phyloP scores from a whole-genome alignment of 2,888 invertebrate species.

The Pandemis cinnamomeana region DNA sequence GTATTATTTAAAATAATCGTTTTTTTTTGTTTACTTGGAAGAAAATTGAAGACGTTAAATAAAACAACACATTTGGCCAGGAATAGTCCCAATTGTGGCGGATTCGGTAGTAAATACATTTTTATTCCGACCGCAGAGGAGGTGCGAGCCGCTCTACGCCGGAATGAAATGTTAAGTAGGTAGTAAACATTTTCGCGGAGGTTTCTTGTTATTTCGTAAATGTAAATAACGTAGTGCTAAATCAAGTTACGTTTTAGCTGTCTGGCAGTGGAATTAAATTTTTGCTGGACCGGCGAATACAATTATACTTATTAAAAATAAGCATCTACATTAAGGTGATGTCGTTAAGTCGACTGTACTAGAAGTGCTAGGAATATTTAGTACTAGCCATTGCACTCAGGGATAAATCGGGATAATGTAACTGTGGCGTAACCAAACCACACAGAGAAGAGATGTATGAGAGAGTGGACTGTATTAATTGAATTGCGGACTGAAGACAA shows the following conservation, averaged over 20 bases:
- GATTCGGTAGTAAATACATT: constrained; percentile 21
- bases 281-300: background rate
- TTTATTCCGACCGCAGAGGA: constrained; percentile 6
- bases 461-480: no score
- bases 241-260: constrained; percentile 18
- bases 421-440: no score
- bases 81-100: constrained; percentile 16
- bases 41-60: constrained; percentile 19
- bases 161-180: constrained; percentile 39
- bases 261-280: constrained; percentile 7
- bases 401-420: no score
- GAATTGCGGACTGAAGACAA: no score
- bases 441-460: no score
- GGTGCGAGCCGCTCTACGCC: constrained; percentile 1
- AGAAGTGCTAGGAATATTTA: background rate
- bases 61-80: constrained; percentile 17
- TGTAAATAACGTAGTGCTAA: constrained; percentile 31
- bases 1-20: background rate
- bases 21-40: background rate
- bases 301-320: no score
- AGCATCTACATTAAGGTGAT: background rate
- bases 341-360: background rate
- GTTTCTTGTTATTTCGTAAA: constrained; percentile 22
- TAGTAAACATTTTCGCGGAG: constrained; percentile 29
- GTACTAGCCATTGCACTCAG: background rate